Percentiles rank a stretch among this genome's conserved stretches.
phyloP scores from a whole-genome alignment of 1,140 invertebrate genomes.

The Antheraea pernyi region DNA sequence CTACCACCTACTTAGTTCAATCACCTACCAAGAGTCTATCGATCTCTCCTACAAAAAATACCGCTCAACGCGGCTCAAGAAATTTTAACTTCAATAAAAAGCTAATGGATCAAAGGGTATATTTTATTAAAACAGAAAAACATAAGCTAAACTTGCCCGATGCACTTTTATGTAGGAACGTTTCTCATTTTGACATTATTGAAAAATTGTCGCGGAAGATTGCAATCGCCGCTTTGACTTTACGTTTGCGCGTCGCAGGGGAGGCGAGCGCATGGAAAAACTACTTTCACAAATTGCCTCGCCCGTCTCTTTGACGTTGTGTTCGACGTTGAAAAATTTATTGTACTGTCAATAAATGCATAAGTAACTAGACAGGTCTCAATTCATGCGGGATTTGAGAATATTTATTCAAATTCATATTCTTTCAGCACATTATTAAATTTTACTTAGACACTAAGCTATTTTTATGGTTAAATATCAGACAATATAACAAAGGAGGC shows the following conservation, averaged over 20 bases:
- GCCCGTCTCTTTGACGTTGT: slow-evolving; percentile 26
- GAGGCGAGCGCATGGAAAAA: slow-evolving; percentile 20
- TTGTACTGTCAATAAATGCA: slow-evolving; percentile 5
- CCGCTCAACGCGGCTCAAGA: too few species aligned
- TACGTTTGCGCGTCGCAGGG: slow-evolving; percentile 23
- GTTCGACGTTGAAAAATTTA: slow-evolving; percentile 29
- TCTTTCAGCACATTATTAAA: too few species aligned
- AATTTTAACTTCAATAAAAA: too few species aligned
- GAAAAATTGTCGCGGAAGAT: slow-evolving; percentile 34
- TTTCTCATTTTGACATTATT: slow-evolving; percentile 30
- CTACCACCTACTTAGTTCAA: too few species aligned
- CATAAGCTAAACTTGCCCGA: neutral
- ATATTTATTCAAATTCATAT: too few species aligned
- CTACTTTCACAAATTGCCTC: slow-evolving; percentile 31
- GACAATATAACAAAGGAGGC: too few species aligned
- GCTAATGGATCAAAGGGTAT: neutral
- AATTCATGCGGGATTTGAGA: slow-evolving; percentile 6
- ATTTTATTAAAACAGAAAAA: neutral
- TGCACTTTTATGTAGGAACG: slow-evolving; percentile 25
- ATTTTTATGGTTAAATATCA: too few species aligned
- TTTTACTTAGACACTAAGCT: too few species aligned
- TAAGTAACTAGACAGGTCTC: neutral
- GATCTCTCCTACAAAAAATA: too few species aligned
- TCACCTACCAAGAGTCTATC: too few species aligned
- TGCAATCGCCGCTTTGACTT: slow-evolving; percentile 33